Conservation (phyloP, 2,797 vertebrate genomes). For the Menidia menidia region DNA sequence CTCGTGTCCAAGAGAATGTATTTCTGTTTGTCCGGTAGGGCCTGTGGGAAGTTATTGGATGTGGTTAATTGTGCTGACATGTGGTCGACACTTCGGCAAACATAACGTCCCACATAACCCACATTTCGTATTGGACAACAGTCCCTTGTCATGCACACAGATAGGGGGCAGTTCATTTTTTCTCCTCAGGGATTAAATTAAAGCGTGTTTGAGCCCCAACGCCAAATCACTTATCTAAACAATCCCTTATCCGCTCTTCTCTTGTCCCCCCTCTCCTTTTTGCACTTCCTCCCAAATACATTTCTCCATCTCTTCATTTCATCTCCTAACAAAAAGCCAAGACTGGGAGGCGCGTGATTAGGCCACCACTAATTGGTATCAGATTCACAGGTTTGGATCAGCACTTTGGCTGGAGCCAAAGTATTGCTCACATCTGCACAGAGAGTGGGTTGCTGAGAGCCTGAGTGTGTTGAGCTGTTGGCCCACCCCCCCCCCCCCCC, state of each 20-base stretch:
- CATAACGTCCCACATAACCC: conserved; percentile 6
- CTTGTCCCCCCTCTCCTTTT: conserved; percentile 29
- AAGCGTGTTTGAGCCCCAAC: conserved; percentile 39
- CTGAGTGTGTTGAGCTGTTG: conserved; percentile 55
- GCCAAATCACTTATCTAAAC: conserved; percentile 70
- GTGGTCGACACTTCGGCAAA: conserved; percentile 21
- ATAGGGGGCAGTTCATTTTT: conserved; percentile 42
- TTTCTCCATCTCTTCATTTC: conserved; percentile 55
- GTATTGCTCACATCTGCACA: conserved; percentile 71
- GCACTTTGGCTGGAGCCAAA: conserved; percentile 58
- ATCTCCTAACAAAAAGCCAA: conserved; percentile 72
- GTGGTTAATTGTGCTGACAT: conserved; percentile 42
- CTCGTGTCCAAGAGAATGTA: conserved; percentile 22
- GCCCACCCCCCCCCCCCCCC: conserved; percentile 61
- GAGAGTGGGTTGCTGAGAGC: conserved; percentile 47
- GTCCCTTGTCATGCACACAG: conserved; percentile 12
- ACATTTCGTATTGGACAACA: conserved; percentile 29
- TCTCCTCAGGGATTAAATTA: conserved; percentile 55
- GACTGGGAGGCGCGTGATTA: conserved; percentile 74
- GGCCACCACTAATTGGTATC: conserved; percentile 81
- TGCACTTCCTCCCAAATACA: conserved; percentile 21
- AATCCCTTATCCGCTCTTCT: conserved; percentile 34
- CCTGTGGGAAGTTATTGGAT: conserved; percentile 21
- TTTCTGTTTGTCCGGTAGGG: conserved; percentile 25
- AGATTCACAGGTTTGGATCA: conserved; percentile 80